Conservation (phyloP, 2,113 vertebrate genomes). For the Mesembrinibis cayennensis region DNA sequence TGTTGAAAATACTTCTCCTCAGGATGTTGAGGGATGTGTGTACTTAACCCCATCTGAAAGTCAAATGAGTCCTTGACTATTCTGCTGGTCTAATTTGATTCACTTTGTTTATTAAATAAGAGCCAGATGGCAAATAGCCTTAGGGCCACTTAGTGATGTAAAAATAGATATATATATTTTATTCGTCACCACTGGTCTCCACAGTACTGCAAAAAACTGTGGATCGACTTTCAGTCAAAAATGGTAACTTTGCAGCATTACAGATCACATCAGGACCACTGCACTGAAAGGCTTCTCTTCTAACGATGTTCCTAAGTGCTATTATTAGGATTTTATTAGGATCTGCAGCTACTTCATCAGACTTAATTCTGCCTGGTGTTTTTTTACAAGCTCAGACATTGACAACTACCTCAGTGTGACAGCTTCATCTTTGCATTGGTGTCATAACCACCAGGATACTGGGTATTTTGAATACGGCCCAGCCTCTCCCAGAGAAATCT, state of each 20-base stretch:
- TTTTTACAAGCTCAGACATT: not conserved
- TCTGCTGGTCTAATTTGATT: not conserved
- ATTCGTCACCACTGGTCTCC: not conserved
- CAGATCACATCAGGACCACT: not conserved
- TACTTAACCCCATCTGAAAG: not conserved
- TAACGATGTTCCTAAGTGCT: not conserved
- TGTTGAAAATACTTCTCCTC: constrained; percentile 33
- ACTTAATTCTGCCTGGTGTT: not conserved
- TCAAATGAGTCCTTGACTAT: not conserved
- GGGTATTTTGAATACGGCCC: not conserved
- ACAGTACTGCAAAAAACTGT: not conserved
- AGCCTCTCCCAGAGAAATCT: not conserved
- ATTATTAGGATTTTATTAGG: not conserved
- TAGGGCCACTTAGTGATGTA: not conserved
- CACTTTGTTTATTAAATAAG: not conserved
- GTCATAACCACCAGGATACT: not conserved
- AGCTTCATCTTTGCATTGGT: not conserved
- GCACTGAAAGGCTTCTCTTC: not conserved
- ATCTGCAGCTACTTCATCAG: not conserved
- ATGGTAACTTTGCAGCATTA: not conserved
- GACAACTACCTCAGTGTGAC: not conserved
- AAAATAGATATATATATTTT: not conserved
- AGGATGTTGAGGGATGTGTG: constrained; percentile 13
- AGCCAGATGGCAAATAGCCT: not conserved
- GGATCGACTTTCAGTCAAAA: not conserved